Conservation (phyloP, 2,113 vertebrate genomes). For the Agapornis roseicollis region DNA sequence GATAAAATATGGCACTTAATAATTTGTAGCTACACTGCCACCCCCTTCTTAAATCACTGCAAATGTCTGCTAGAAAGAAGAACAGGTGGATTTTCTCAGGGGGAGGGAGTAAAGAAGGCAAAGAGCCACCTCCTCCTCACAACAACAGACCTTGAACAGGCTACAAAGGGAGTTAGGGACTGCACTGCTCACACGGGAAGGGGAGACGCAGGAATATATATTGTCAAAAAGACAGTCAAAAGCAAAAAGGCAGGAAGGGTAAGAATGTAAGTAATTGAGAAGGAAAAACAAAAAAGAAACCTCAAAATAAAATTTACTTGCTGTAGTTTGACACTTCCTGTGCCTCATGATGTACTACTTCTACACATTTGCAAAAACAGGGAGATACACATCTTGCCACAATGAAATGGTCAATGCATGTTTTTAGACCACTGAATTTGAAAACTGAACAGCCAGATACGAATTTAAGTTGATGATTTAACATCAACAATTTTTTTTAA, state of each 20-base stretch:
- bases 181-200: background rate
- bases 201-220: background rate
- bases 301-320: background rate
- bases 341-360: background rate
- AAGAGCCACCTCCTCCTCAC: background rate
- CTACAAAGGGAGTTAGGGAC: background rate
- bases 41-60: background rate
- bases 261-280: background rate
- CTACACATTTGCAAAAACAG: background rate
- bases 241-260: background rate
- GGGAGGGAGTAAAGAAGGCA: fast-evolving
- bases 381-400: background rate
- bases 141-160: background rate
- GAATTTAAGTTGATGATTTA: too few relatives aligned
- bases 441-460: background rate
- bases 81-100: background rate
- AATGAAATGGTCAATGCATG: background rate
- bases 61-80: background rate
- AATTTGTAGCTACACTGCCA: background rate
- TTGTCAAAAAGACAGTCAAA: background rate
- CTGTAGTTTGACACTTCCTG: background rate
- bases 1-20: background rate
- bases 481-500: background rate
- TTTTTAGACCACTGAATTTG: background rate
- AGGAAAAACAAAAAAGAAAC: background rate